Evolutionary conservation across 2,797 vertebrate species (phyloP).

Genomic region (Thripadectes ignobilis): DNA sequence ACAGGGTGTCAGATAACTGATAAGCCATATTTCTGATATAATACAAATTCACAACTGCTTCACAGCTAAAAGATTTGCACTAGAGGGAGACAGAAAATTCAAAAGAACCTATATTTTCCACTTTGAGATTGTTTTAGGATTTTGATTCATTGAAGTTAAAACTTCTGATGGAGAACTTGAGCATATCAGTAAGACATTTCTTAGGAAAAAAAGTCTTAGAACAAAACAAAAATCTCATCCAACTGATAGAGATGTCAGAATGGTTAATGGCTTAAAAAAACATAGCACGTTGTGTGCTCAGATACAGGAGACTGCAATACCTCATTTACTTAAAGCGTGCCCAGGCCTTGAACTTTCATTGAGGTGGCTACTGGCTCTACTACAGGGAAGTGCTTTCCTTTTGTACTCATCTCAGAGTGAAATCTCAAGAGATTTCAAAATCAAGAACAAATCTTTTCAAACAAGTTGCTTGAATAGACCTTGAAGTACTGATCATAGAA

Average conservation of each 20-base stretch:
- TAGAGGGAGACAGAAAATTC: not conserved
- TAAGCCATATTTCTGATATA: not conserved
- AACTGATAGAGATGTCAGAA: not conserved
- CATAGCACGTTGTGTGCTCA: not conserved
- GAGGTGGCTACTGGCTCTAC: not conserved
- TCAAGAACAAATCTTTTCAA: not conserved
- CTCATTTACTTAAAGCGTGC: not conserved
- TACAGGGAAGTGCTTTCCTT: not conserved
- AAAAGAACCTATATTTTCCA: not conserved
- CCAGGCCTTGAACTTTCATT: not conserved
- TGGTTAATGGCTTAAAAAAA: not conserved
- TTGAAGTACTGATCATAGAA: not conserved
- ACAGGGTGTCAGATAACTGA: accelerated
- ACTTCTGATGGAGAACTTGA: not conserved
- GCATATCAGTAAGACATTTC: not conserved
- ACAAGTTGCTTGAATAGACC: not conserved
- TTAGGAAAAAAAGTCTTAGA: not conserved
- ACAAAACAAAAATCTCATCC: not conserved
- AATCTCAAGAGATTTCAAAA: not conserved
- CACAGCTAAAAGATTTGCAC: not conserved
- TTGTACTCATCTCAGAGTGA: not conserved
- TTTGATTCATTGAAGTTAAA: not conserved
- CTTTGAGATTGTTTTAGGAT: not conserved
- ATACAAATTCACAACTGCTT: not conserved
- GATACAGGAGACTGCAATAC: not conserved